phyloP scores from a whole-genome alignment of 2,888 invertebrate species.

The Tetranychus piercei region DNA sequence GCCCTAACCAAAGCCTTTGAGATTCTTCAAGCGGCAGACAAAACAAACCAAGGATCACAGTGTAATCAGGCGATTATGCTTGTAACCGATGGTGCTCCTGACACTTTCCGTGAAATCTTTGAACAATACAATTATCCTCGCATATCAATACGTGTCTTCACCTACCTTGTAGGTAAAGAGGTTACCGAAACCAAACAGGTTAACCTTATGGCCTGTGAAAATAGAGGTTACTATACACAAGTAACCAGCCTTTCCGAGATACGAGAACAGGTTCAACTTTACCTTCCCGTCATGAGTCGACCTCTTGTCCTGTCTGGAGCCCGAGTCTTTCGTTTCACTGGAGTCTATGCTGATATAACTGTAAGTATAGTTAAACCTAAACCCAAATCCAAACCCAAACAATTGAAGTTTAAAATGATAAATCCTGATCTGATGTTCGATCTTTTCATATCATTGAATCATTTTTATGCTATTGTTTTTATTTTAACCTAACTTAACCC shows the following conservation, averaged over 20 bases:
- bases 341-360: conserved; percentile 79
- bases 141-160: conserved; percentile 59
- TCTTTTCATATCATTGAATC: not conserved
- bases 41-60: conserved; percentile 50
- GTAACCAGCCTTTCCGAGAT: conserved; percentile 91
- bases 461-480: not conserved
- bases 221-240: conserved; percentile 79
- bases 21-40: conserved; percentile 38
- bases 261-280: conserved; percentile 86
- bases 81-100: conserved; percentile 93
- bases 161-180: conserved; percentile 90
- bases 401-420: not conserved
- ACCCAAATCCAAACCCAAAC: not conserved
- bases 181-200: conserved; percentile 80
- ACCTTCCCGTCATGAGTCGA: conserved; percentile 87
- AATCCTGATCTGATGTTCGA: not conserved
- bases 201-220: conserved; percentile 95
- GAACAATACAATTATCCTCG: conserved; percentile 53
- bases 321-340: conserved; percentile 89
- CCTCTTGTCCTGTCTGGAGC: conserved; percentile 68
- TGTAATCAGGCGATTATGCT: conserved; percentile 98
- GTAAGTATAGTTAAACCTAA: conserved; percentile 13
- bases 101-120: conserved; percentile 69
- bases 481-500: not conserved
- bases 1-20: conserved; percentile 69